phyloP scores from a whole-genome alignment of 1,140 invertebrate genomes.

The Micrasema minimum region DNA sequence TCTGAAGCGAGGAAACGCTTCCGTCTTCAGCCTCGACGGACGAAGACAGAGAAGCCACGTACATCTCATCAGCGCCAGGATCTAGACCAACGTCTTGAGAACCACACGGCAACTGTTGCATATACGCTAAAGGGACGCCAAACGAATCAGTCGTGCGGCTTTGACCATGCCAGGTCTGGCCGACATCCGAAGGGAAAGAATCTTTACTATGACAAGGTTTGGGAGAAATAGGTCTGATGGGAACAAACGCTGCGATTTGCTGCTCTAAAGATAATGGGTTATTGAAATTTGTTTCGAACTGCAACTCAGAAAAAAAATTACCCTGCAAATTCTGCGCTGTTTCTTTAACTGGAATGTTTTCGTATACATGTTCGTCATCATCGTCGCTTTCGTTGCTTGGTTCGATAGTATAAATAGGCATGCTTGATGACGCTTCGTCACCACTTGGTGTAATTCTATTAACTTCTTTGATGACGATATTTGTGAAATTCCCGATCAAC shows the following conservation, averaged over 20 bases:
- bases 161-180: neutral
- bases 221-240: constrained; percentile 7
- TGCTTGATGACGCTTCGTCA: neutral
- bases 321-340: neutral
- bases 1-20: neutral
- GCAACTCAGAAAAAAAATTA: constrained; percentile 1
- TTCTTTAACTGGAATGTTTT: constrained; percentile 11
- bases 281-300: constrained; percentile 5
- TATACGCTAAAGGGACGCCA: constrained; percentile 12
- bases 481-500: constrained; percentile 7
- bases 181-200: neutral
- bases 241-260: constrained; percentile 5
- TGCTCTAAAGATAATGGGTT: neutral
- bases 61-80: constrained; percentile 1
- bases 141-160: constrained; percentile 1
- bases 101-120: constrained; percentile 4
- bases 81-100: neutral
- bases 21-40: constrained; percentile 6
- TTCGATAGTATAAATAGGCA: neutral
- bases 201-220: neutral
- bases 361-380: constrained; percentile 1
- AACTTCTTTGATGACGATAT: constrained; percentile 7
- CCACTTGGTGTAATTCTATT: neutral
- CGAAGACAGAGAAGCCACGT: neutral
- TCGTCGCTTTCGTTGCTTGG: neutral